Conservation (phyloP, 2,888 invertebrate genomes). For the Byasa hedistus region DNA sequence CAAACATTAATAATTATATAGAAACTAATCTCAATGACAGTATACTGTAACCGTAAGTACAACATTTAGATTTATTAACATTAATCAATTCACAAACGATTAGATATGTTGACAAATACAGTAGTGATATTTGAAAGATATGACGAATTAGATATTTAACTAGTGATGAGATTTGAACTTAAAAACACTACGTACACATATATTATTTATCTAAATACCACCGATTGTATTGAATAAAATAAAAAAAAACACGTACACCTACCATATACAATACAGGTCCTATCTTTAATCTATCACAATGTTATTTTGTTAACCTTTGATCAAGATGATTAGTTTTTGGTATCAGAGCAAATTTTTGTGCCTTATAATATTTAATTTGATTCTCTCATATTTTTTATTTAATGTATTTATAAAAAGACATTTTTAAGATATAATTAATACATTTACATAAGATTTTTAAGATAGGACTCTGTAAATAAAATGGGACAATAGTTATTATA, state of each 20-base stretch:
- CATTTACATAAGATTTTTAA: conserved; percentile 6
- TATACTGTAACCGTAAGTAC: conserved; percentile 76
- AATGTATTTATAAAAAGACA: not conserved
- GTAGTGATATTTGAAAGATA: conserved; percentile 70
- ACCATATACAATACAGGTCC: conserved; percentile 23
- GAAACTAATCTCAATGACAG: conserved; percentile 71
- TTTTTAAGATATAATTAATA: not conserved
- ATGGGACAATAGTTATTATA: conserved; percentile 9
- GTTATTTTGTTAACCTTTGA: not conserved
- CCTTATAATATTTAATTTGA: conserved; percentile 7
- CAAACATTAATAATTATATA: conserved; percentile 71
- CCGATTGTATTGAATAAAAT: conserved; percentile 16
- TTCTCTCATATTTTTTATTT: not conserved
- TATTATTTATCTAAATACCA: conserved; percentile 29
- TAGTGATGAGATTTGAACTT: conserved; percentile 28
- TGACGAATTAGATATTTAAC: conserved; percentile 53
- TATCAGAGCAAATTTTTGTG: conserved; percentile 11
- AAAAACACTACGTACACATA: conserved; percentile 32
- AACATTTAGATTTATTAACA: conserved; percentile 75
- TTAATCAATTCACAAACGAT: conserved; percentile 74
- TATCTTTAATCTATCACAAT: conserved; percentile 24
- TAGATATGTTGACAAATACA: conserved; percentile 76
- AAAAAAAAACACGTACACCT: conserved; percentile 16
- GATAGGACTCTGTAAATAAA: conserved; percentile 22
- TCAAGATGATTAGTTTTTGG: not conserved